Base-by-base conservation (phyloP, 1,140 invertebrate genomes). In the Idris sp. region DNA sequence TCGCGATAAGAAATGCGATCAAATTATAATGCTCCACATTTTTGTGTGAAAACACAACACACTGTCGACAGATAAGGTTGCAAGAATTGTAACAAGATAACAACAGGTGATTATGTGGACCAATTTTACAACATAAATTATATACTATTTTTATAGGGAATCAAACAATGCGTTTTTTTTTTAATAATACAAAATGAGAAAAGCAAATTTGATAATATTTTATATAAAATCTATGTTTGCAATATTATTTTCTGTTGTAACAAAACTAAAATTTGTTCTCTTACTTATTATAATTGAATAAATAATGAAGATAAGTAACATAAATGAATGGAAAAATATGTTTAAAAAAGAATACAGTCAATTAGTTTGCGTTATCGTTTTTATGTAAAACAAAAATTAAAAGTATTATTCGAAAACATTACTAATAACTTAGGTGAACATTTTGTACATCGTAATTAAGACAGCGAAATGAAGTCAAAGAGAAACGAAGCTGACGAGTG, bases 391-490 rank as follows among this genome's bases (percentile, higher is more conserved):
- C 62, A 9, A 48, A 67, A 56, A 56, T 48, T 67, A 56, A 67
- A 56, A 67, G 51, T 33, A 19, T 41, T 4, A 33, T 56, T 51
- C 49, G 56, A 41, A 56, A 10, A 59, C 64, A 51, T 11, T 26
- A 68, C 64, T 53, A 53, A 59, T 53, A 25, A 36, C n/a, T 58
- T n/a, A 58, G 58, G 67, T 67, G 44, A 49, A 62, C 67, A 62
- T 69, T 74, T 65, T 59, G n/a, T 46, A 64, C 58, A 51, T 48
- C 59, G 48, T 48, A 62, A 67, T 65, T 72, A 54, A 68, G 54
- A 69, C 44, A 61, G 44, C 54, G 33, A 36, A 59, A 58, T 31
- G 36, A 59, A 58, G 54, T 30, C 33, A 36, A 11, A 30, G 35
- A 44, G 36, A 69, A 56, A 36, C 41, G 19, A 68, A 58, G 53